Percentiles rank a stretch among this genome's conserved stretches.
phyloP scores from a whole-genome alignment of 1,140 invertebrate species.

The Macrobrachium rosenbergii region DNA sequence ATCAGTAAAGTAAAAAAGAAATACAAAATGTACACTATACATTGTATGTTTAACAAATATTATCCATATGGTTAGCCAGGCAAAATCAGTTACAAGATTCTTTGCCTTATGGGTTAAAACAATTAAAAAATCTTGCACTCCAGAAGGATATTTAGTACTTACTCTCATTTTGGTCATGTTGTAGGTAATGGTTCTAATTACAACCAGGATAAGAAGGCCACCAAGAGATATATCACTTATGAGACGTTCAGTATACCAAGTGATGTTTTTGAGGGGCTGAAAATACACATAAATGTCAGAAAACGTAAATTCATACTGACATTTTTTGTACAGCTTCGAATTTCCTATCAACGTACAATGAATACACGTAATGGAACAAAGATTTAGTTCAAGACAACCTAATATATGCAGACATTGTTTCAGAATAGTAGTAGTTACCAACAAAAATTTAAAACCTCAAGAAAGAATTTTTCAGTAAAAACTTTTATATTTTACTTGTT shows the following conservation, averaged over 20 bases:
- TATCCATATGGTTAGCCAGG: neutral
- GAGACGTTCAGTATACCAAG: conserved; percentile 92
- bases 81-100: neutral
- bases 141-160: conserved; percentile 42
- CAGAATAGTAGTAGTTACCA: too few relatives aligned
- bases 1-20: conserved; percentile 57
- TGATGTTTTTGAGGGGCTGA: conserved; percentile 82
- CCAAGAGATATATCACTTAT: conserved; percentile 94
- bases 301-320: neutral
- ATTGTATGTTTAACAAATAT: neutral
- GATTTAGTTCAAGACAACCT: too few relatives aligned
- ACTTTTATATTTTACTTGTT: too few relatives aligned
- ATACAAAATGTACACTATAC: neutral
- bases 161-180: conserved; percentile 97
- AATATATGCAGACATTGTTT: too few relatives aligned
- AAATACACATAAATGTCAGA: neutral
- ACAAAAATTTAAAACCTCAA: too few relatives aligned
- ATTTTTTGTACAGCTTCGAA: neutral
- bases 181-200: conserved; percentile 96
- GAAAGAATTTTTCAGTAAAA: too few relatives aligned
- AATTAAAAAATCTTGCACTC: too few relatives aligned
- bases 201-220: conserved; percentile 94
- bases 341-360: too few relatives aligned
- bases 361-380: neutral
- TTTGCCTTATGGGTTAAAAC: too few relatives aligned